Conservation (phyloP, 2,113 vertebrate genomes). For the Pitta sordida region DNA sequence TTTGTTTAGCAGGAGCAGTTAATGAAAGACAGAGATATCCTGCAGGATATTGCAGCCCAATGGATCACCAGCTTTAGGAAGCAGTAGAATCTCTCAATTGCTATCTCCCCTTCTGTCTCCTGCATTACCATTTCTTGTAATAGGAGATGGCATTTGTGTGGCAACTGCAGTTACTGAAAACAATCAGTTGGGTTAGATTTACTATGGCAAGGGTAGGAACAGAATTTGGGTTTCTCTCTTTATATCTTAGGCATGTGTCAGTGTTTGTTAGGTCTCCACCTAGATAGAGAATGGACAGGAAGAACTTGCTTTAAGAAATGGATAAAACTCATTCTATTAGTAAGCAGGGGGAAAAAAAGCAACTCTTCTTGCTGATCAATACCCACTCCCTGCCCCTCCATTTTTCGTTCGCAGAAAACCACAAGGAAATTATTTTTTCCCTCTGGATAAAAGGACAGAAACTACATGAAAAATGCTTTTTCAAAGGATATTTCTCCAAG, state of each 20-base stretch:
- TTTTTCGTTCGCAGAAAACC: background rate
- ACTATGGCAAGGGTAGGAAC: background rate
- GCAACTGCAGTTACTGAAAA: background rate
- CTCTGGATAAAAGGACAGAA: background rate
- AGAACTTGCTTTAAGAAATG: background rate
- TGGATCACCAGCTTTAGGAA: background rate
- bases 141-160: rapidly evolving
- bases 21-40: background rate
- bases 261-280: background rate
- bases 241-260: background rate
- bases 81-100: background rate
- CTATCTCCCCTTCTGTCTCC: background rate
- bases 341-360: background rate
- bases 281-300: background rate
- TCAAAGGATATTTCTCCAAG: background rate
- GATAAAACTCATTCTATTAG: background rate
- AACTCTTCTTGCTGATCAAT: background rate
- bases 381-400: no score
- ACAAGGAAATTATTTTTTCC: conserved; percentile 11
- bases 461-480: background rate
- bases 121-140: background rate
- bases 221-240: background rate
- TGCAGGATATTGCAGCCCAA: background rate
- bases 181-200: background rate
- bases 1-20: background rate